Conservation (phyloP, 2,113 vertebrate genomes). For the Takifugu bimaculatus region DNA sequence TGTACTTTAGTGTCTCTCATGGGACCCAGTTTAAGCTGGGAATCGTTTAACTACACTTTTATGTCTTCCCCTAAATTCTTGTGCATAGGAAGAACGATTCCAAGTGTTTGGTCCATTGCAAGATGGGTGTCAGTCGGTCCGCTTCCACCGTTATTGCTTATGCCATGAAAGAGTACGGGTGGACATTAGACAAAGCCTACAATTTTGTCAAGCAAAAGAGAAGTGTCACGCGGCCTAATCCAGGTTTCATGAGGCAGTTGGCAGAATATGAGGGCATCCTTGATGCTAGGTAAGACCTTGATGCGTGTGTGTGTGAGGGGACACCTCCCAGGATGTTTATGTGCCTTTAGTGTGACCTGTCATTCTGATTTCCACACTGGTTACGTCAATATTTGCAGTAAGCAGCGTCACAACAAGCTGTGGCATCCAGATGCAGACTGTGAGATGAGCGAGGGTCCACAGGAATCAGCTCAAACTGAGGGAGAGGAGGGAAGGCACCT, state of each 20-base stretch:
- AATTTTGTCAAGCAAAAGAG: constrained; percentile 92
- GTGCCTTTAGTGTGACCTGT: background rate
- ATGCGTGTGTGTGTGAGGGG: background rate
- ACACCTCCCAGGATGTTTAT: background rate
- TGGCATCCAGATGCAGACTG: constrained; percentile 85
- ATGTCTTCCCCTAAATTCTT: background rate
- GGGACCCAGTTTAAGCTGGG: too few relatives aligned
- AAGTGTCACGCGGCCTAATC: constrained; percentile 87
- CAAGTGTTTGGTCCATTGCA: constrained; percentile 98
- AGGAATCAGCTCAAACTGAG: constrained; percentile 50
- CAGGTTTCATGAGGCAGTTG: constrained; percentile 93
- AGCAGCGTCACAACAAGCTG: constrained; percentile 96
- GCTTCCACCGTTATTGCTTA: constrained; percentile 96
- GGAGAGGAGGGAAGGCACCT: constrained; percentile 54
- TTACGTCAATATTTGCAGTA: constrained; percentile 70
- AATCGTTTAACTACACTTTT: background rate
- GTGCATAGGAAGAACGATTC: constrained; percentile 85
- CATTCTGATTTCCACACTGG: background rate
- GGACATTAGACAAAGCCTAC: constrained; percentile 93
- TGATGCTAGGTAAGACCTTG: constrained; percentile 83
- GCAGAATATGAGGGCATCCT: constrained; percentile 95
- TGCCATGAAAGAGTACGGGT: constrained; percentile 95
- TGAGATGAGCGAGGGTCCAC: constrained; percentile 68
- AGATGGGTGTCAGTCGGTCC: constrained; percentile 96
- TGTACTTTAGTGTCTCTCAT: too few relatives aligned